Conservation (phyloP, 2,888 invertebrate genomes). For the Villa cingulata region DNA sequence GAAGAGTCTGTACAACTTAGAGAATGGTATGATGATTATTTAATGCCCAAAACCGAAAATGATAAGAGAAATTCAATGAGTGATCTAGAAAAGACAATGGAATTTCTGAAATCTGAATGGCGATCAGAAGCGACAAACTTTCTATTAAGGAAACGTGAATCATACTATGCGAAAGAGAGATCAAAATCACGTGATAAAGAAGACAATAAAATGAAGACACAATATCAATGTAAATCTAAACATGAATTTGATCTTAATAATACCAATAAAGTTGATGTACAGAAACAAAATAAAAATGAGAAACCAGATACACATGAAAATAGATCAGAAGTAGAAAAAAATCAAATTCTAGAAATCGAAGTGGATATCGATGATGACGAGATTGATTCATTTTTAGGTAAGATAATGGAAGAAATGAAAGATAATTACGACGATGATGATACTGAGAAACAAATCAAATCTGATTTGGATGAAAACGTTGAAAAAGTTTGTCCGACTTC, state of each 20-base stretch:
- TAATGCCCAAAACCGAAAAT: slow-evolving; percentile 2
- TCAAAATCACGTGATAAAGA: neutral
- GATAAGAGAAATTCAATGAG: neutral
- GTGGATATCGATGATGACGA: neutral
- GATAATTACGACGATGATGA: neutral
- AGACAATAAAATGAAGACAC: neutral
- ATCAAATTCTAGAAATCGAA: neutral
- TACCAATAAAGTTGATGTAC: neutral
- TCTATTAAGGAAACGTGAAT: slow-evolving; percentile 27
- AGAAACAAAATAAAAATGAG: neutral
- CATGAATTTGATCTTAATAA: neutral
- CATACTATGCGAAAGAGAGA: slow-evolving; percentile 4
- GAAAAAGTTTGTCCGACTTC: too few species aligned
- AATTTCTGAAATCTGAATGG: slow-evolving; percentile 32
- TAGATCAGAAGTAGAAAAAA: neutral
- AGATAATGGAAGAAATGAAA: slow-evolving; percentile 21
- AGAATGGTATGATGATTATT: too few species aligned
- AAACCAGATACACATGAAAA: neutral
- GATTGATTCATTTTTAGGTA: slow-evolving; percentile 24
- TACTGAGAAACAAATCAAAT: neutral
- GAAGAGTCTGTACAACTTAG: neutral
- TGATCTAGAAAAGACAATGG: slow-evolving; percentile 33
- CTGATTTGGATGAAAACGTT: neutral
- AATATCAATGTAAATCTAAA: neutral
- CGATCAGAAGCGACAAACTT: slow-evolving; percentile 31